Evolutionary conservation across 2,888 invertebrate genomes (phyloP).

Genomic region (Drosophila stalkeri): DNA sequence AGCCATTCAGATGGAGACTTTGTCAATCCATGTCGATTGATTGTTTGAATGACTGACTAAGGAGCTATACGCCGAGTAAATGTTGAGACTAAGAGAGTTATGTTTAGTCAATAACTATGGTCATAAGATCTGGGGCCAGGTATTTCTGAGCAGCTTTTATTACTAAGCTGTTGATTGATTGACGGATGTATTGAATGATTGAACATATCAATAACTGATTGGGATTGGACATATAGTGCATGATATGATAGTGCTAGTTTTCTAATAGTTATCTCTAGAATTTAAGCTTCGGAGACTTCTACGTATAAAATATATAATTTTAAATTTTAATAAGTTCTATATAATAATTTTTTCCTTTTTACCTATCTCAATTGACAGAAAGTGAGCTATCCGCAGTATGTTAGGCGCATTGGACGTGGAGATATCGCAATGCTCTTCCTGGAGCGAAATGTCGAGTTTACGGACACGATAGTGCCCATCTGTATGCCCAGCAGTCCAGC

Average conservation of each 20-base stretch:
- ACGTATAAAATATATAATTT: too few species aligned
- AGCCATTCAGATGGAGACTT: not conserved
- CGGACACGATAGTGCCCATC: slow-evolving; percentile 88
- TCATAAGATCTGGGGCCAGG: too few species aligned
- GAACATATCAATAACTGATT: not conserved
- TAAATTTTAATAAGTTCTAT: not conserved
- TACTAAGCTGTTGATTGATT: not conserved
- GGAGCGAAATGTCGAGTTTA: slow-evolving; percentile 86
- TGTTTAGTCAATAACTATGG: too few species aligned
- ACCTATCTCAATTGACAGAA: slow-evolving; percentile 46
- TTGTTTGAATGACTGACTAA: not conserved
- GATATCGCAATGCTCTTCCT: slow-evolving; percentile 92
- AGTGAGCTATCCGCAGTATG: slow-evolving; percentile 76
- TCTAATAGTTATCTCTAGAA: too few species aligned
- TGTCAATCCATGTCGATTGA: not conserved
- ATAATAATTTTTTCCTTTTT: too few species aligned
- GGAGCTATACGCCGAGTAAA: too few species aligned
- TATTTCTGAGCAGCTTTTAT: too few species aligned
- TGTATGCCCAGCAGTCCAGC: slow-evolving; percentile 89
- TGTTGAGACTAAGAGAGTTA: not conserved
- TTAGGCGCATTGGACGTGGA: slow-evolving; percentile 86
- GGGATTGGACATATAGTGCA: too few species aligned
- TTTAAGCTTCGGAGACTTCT: too few species aligned
- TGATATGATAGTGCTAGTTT: too few species aligned
- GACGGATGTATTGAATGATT: not conserved